Base-by-base conservation (phyloP, 2,797 vertebrate species). In the Cossypha caffra region DNA sequence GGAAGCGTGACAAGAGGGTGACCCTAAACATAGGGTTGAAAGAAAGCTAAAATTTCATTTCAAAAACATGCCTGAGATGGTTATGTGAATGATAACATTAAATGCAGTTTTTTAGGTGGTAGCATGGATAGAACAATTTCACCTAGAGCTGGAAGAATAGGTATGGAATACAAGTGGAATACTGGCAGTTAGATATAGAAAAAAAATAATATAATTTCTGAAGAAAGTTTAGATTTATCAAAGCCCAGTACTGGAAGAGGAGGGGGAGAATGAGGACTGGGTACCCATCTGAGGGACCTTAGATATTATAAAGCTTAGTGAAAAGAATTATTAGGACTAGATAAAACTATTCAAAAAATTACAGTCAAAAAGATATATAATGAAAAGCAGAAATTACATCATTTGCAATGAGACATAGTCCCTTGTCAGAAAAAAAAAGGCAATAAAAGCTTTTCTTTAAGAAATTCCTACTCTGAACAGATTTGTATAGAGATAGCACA, bases 211-310 rank as follows among this genome's bases (percentile, higher is more conserved):
- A 13, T 71, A 13, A 12, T 61, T 82, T 79, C 42, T 66, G 17
- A 73, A 47, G 4, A 64, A 84, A 12, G 0, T 69, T 77, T 42
- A 80, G 24, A 4, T 11, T 11, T 73, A 48, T 4, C 20, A 66
- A 75, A 76, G 3, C 8, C 18, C 21, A 76, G 2, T 1, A 1
- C 4, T 3, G 3, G 28, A 21, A 31, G 25, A 51, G 3, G 1
- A 13, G 2, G 0, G 3, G 9, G 6, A 28, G 5, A 18, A 31
- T 0, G 3, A 43, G 4, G 5, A 21, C 20, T 47, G 6, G 4
- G 9, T 43, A 66, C 3, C 8, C 8, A 14, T 52, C 21, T 55
- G 24, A 80, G 52, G 18, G 29, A 93, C 7, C 1, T 48, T 69
- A 59, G 40, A 15, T 9, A 42, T 29, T 5, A 48, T 19, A 57